Conservation (phyloP, 2,888 invertebrate genomes). For the Dynastes grantii region DNA sequence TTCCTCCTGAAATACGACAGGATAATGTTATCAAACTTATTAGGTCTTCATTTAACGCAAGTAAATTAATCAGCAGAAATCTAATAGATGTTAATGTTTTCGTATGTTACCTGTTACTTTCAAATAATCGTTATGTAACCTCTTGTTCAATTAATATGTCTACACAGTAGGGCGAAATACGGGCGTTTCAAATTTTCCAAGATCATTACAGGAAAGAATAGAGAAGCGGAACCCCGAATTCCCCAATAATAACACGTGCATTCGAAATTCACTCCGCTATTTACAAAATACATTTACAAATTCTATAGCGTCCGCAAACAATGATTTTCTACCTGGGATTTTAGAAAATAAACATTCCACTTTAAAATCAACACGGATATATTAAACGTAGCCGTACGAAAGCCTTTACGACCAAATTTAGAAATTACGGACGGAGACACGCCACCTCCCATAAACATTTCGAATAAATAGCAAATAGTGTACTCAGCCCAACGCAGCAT, state of each 20-base stretch:
- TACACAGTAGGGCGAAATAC: not conserved
- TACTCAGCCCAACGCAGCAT: not conserved
- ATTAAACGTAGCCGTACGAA: constrained; percentile 1
- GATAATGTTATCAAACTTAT: too few relatives aligned
- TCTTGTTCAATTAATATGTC: not conserved
- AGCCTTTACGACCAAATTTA: constrained; percentile 40
- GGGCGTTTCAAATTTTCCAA: constrained; percentile 9
- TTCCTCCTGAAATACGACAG: too few relatives aligned
- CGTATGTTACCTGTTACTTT: not conserved
- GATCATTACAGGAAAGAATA: constrained; percentile 10
- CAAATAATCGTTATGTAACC: not conserved
- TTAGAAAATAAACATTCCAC: constrained; percentile 52
- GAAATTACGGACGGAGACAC: constrained; percentile 36
- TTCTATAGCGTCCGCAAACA: constrained; percentile 56
- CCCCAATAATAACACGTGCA: constrained; percentile 32
- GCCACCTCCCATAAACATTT: constrained; percentile 38
- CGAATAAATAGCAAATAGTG: constrained; percentile 39
- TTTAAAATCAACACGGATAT: constrained; percentile 47
- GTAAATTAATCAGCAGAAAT: not conserved
- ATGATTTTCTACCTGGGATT: constrained; percentile 55
- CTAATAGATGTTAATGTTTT: too few relatives aligned
- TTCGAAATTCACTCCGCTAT: constrained; percentile 52
- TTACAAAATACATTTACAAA: constrained; percentile 57
- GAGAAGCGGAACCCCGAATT: not conserved
- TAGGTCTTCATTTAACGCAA: too few relatives aligned